Conservation (phyloP, 2,113 vertebrate genomes). For the Heteronetta atricapilla region DNA sequence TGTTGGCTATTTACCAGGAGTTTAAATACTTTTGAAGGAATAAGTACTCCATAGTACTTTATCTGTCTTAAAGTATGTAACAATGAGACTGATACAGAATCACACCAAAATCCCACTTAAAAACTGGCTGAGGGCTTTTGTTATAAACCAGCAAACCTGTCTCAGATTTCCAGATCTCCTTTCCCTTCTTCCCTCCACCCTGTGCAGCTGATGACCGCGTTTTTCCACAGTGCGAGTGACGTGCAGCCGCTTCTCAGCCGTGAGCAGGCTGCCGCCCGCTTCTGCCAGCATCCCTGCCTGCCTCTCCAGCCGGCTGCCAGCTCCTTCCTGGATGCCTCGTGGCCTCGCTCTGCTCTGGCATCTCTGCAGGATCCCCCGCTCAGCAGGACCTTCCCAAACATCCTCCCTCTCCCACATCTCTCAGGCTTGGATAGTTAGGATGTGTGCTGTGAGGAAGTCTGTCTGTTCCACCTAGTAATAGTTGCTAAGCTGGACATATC, state of each 20-base stretch:
- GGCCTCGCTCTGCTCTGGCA: background rate
- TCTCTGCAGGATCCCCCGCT: background rate
- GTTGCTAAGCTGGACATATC: slow-evolving; percentile 43
- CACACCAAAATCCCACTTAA: background rate
- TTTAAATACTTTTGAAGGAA: background rate
- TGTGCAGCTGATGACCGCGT: background rate
- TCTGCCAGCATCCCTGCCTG: slow-evolving; percentile 22
- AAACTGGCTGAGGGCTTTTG: background rate
- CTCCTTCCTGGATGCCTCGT: background rate
- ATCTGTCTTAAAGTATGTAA: background rate
- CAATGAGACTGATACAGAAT: background rate
- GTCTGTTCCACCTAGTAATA: slow-evolving; percentile 57
- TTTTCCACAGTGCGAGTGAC: background rate
- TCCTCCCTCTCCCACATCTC: slow-evolving; percentile 1
- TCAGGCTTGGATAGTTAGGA: background rate
- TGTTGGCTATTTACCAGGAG: background rate
- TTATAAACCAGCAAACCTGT: background rate
- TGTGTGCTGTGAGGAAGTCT: slow-evolving; percentile 45
- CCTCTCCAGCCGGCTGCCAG: background rate
- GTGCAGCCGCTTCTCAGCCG: background rate
- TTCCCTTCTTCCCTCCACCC: background rate
- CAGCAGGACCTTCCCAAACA: background rate
- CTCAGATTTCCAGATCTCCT: background rate
- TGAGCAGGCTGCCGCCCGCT: background rate
- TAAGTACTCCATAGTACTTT: background rate